Base-by-base conservation (phyloP, 2,888 invertebrate species). In the Acholoe squamosa region DNA sequence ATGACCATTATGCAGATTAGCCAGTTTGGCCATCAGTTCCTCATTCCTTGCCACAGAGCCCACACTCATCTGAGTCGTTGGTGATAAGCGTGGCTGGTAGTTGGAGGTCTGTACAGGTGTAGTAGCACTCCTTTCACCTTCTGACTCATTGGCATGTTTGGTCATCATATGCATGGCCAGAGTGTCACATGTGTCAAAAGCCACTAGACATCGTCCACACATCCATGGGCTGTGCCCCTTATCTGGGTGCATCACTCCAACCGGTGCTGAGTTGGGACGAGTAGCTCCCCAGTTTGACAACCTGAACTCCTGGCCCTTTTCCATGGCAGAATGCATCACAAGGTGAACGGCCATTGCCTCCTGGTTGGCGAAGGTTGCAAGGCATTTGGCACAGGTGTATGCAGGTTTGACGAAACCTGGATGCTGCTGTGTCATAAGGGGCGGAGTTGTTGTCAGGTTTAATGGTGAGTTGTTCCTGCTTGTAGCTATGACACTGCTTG, bases 281-380 rank as follows among this genome's bases (percentile, higher is more conserved):
- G 71, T n/a, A n/a, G 71, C 77, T 16, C 80, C 91, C 51, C 67
- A 54, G 76, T 51, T 84, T 5, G 61, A 67, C 84, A 84, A 89
- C n/a, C 80, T 14, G 52, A 80, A 28, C 54, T 61, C 52, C 80
- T 89, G 76, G 5, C 76, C 80, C 31, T 76, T 43, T 54, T 67
- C 67, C 84, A 90, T 90, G 31, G 89, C 90, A 28, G 86, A 88
- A 76, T 92, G 91, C 52, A 92, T 94, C 94, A 95, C 94, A 92
- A 95, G 94, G 91, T 95, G 95, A 95, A 95, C 95, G 7, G 95
- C 95, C 76, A 95, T 91, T 0, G 95, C 92, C 91, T 95, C 95
- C 84, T 95, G 93, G 89, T 94, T 94, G 22, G 92, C 86, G 91
- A 95, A 95, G 5, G 91, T 80, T 54, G 93, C 92, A 12, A 93